A percentile compares a stretch with the other conserved stretches of the same genome.
Conservation (phyloP, 2,113 vertebrate species). For the Ellobius talpinus region DNA sequence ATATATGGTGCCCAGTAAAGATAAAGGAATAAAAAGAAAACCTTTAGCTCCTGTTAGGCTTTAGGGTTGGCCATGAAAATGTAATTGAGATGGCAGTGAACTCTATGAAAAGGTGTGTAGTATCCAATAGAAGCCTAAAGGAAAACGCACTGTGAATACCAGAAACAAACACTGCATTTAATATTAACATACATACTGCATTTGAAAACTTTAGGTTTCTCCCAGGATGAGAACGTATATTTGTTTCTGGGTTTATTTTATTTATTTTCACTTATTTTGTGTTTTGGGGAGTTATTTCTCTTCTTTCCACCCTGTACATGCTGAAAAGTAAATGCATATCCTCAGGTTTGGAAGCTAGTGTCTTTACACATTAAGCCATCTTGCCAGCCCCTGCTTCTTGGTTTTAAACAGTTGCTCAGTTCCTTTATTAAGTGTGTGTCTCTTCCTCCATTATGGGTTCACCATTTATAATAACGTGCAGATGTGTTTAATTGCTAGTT, state of each 20-base stretch:
- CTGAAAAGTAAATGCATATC: neutral
- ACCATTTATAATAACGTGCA: neutral
- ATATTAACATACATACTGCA: slow-evolving; percentile 20
- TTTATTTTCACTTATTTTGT: slow-evolving; percentile 15
- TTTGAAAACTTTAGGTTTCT: slow-evolving; percentile 56
- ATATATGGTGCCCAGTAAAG: slow-evolving; percentile 73
- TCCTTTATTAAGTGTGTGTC: neutral
- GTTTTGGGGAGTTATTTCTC: neutral
- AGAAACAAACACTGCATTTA: slow-evolving; percentile 65
- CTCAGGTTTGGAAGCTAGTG: neutral
- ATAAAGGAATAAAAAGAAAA: slow-evolving; percentile 83
- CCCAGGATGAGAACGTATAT: slow-evolving; percentile 9
- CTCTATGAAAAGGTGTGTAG: slow-evolving; percentile 57
- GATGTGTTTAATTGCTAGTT: neutral
- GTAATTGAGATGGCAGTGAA: slow-evolving; percentile 78
- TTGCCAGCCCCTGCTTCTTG: neutral
- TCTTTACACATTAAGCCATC: neutral
- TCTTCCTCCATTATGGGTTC: neutral
- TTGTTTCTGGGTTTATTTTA: slow-evolving; percentile 36
- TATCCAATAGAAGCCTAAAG: slow-evolving; percentile 43
- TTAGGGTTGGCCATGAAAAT: slow-evolving; percentile 79
- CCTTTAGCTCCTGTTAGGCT: slow-evolving; percentile 73
- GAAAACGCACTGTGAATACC: neutral
- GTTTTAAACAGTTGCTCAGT: neutral
- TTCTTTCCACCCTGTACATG: neutral